Conservation (phyloP, 2,888 invertebrate species). For the Proisotoma minuta region DNA sequence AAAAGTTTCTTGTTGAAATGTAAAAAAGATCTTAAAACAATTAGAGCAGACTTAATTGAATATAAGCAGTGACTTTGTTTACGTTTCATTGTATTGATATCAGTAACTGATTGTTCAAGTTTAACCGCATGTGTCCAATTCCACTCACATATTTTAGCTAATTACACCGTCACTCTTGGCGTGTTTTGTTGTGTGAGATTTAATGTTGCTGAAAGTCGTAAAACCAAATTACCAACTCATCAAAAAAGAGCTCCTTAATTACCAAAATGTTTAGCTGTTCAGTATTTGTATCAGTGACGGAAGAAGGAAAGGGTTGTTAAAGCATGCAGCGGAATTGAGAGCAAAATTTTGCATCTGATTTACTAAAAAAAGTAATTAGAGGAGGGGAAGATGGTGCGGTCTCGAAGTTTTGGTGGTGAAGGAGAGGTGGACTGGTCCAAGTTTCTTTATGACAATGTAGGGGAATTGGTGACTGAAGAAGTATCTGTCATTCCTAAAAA, state of each 20-base stretch:
- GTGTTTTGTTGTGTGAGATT: not conserved
- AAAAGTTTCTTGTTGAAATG: not conserved
- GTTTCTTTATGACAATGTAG: constrained; percentile 14
- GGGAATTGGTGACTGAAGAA: constrained; percentile 25
- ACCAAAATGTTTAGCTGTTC: too few relatives aligned
- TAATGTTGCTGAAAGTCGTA: constrained; percentile 2
- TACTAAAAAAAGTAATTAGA: not conserved
- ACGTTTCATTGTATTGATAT: too few relatives aligned
- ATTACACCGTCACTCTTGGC: too few relatives aligned
- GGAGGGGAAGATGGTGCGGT: constrained; percentile 9
- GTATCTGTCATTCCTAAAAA: constrained; percentile 37
- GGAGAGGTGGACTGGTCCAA: constrained; percentile 11
- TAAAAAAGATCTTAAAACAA: constrained; percentile 1
- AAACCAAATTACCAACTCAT: constrained; percentile 4
- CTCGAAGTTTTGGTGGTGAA: not conserved
- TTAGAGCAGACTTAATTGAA: too few relatives aligned
- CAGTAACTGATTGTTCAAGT: too few relatives aligned
- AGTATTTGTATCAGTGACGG: too few relatives aligned
- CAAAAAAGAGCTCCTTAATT: not conserved
- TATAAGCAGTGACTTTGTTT: too few relatives aligned
- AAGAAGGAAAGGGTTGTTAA: not conserved
- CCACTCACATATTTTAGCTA: too few relatives aligned
- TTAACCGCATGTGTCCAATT: too few relatives aligned
- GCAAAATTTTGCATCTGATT: not conserved
- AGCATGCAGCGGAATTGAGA: not conserved